These are phyloP conservation scores for Chromis chromis DNA, from an alignment of 2,797 vertebrate genomes.

Conservation along the genomic window DNA sequence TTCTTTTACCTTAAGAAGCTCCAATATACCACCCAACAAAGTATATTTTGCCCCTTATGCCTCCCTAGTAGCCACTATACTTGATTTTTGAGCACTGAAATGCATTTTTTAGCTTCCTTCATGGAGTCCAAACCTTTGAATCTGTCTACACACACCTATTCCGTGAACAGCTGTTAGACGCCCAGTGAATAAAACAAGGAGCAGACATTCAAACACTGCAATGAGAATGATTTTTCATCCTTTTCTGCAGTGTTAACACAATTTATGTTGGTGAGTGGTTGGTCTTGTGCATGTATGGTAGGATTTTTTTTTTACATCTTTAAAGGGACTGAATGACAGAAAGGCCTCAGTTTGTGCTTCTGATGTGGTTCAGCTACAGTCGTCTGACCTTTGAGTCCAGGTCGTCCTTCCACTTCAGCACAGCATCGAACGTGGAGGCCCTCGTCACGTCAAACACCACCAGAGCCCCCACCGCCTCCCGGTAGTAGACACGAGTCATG, in stretches of 20 bases:
- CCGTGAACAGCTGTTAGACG: too few relatives aligned
- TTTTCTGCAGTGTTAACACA: too few relatives aligned
- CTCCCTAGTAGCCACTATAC: background rate
- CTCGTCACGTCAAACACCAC: constrained; percentile 88
- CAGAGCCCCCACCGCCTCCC: constrained; percentile 86
- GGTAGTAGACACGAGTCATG: constrained; percentile 89
- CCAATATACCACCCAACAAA: too few relatives aligned
- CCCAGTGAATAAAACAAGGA: too few relatives aligned
- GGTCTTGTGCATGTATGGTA: too few relatives aligned
- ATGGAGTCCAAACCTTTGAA: too few relatives aligned
- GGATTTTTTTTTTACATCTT: background rate
- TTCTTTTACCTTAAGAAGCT: background rate
- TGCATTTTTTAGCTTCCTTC: background rate
- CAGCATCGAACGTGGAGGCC: constrained; percentile 85
- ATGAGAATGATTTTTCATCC: too few relatives aligned
- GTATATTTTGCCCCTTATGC: background rate
- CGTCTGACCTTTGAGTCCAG: constrained; percentile 85
- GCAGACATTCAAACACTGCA: background rate
- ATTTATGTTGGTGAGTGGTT: too few relatives aligned
- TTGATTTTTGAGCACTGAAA: too few relatives aligned
- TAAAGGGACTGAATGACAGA: background rate
- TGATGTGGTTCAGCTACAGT: background rate
- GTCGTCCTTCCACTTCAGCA: constrained; percentile 88
- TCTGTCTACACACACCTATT: too few relatives aligned
- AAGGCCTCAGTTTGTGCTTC: background rate